Evolutionary conservation across 2,113 vertebrate genomes (phyloP).

Genomic region (Charadrius vociferus): DNA sequence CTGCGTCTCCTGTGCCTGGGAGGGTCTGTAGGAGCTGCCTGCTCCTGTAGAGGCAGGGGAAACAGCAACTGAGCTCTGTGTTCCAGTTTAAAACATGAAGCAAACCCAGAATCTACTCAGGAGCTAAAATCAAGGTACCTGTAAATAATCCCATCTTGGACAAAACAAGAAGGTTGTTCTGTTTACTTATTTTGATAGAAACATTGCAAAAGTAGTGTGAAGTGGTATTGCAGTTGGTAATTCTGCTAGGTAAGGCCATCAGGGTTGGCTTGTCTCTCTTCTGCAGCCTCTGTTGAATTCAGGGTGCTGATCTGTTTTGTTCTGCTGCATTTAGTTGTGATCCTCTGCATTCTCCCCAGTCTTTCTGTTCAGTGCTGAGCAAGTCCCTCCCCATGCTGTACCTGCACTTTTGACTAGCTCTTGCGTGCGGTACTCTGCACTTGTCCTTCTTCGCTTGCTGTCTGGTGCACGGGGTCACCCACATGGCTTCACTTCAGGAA

Average conservation of each 20-base stretch:
- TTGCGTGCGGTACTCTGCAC: rapidly evolving
- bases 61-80: neutral
- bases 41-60: neutral
- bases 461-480: neutral
- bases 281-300: neutral
- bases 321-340: neutral
- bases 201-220: neutral
- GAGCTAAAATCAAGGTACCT: neutral
- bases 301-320: neutral
- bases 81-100: neutral
- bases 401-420: neutral
- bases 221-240: neutral
- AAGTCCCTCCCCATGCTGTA: neutral
- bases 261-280: rapidly evolving
- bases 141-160: neutral
- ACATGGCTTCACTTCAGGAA: neutral
- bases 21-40: neutral
- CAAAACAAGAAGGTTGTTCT: neutral
- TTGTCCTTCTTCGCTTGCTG: neutral
- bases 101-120: neutral
- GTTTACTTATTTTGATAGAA: neutral
- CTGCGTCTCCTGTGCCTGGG: neutral
- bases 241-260: neutral
- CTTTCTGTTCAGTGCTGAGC: neutral
- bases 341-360: neutral